Evolutionary conservation across 2,888 invertebrate species (phyloP), one percentile per base, ranked within the genome.

Genomic region (Chymomyza amoena): DNA sequence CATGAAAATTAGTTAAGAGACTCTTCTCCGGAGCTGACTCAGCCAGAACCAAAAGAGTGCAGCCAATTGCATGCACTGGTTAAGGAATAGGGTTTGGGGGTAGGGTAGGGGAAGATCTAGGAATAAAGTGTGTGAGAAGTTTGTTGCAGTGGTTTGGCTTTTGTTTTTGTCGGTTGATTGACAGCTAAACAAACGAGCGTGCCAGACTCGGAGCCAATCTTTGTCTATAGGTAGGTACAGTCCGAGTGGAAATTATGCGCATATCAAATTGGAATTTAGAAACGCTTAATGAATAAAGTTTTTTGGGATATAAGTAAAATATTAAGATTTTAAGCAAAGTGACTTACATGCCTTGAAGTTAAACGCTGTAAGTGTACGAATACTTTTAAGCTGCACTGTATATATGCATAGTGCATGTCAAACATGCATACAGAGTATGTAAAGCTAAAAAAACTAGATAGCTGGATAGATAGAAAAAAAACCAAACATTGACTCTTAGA

Each of bases 1-100:
- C 75, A 77, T 76, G 69, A 77, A 83, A 80, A 83, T 81, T 83
- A 81, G 79, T 70, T 78, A 45, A 75, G 74, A 77, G 75, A 73
- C 73, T 67, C 68, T 20, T 25, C 16, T 16, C 52, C 18, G 7
- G 16, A 15, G 25, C 57, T 57, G 57, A 45, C 13, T 66, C 63
- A 54, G 16, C 18, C 54, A 54, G 20, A 18, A 20, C 50, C 65
- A 69, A 51, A 63, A 13, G 45, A 64, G 70, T 39, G 60, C 45
- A 50, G 57, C 56, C 63, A 75, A 62, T 64, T 56, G 61, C 6
- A 56, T 9, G 32, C 51, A 56, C 9, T 13, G 39, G 5, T 0
- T 32, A 32, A 32, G 32, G 32, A 32, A 7, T 32, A 6, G 28
- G 28, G 28, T 4, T 3, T 3, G 28, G 28, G 28, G 28, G 28